These are phyloP conservation scores for Tamandua tetradactyla DNA, from an alignment of 2,797 vertebrate species.

Conservation along the genomic window DNA sequence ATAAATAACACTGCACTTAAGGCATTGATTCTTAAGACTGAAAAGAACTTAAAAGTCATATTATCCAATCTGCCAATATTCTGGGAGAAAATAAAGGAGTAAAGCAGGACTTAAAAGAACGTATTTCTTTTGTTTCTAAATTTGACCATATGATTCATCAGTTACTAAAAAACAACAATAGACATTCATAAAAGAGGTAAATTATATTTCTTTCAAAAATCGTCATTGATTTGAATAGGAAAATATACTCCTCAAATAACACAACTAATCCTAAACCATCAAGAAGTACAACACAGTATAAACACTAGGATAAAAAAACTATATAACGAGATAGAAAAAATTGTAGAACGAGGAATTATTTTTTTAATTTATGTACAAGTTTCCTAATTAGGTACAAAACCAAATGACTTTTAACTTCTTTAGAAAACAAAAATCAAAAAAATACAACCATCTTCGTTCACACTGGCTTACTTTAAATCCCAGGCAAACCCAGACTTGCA, in stretches of 20 bases:
- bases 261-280: background rate
- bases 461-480: background rate
- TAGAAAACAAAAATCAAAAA: too few species aligned
- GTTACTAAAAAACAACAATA: constrained; percentile 26
- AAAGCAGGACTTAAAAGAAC: constrained; percentile 6
- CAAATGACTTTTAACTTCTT: background rate
- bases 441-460: background rate
- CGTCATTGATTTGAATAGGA: background rate
- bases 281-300: background rate
- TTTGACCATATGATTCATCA: background rate
- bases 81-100: background rate
- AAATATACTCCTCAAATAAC: background rate
- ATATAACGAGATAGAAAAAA: background rate
- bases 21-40: background rate
- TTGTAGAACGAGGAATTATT: background rate
- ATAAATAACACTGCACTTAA: background rate
- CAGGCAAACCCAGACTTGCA: background rate
- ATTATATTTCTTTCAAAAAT: constrained; percentile 7
- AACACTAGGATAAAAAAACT: background rate
- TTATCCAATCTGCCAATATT: constrained; percentile 1
- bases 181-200: background rate
- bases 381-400: background rate
- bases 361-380: background rate
- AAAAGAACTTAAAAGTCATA: background rate
- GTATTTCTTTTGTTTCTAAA: background rate